These are phyloP conservation scores for Albula glossodonta DNA, from an alignment of 2,113 vertebrate species.

Conservation along the genomic window DNA sequence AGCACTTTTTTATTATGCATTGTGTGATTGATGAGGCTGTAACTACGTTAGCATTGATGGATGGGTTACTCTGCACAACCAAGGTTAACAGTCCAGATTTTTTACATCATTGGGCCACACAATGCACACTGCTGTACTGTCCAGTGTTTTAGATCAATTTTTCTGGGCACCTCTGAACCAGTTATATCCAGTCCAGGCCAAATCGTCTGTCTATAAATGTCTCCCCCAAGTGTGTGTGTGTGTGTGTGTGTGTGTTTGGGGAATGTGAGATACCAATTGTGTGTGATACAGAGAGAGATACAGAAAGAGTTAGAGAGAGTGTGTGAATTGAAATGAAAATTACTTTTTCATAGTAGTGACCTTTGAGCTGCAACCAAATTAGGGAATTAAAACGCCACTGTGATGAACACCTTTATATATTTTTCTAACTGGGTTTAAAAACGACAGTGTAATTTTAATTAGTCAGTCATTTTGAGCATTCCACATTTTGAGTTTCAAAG, in stretches of 20 bases:
- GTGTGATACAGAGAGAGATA: too few relatives aligned
- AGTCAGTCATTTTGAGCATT: not conserved
- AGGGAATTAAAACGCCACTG: too few relatives aligned
- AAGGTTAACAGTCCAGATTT: not conserved
- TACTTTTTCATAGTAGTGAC: too few relatives aligned
- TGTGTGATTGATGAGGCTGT: not conserved
- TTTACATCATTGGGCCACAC: not conserved
- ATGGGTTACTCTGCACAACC: not conserved
- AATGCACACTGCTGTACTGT: not conserved
- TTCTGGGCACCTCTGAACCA: not conserved
- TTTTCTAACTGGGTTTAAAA: not conserved
- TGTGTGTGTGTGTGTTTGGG: too few relatives aligned
- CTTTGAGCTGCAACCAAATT: too few relatives aligned
- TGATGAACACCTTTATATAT: not conserved
- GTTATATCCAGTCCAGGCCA: not conserved
- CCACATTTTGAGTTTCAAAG: not conserved
- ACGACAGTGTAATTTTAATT: not conserved
- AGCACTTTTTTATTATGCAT: not conserved
- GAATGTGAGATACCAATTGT: too few relatives aligned
- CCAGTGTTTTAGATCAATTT: not conserved
- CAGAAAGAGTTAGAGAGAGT: too few relatives aligned
- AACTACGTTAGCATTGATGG: not conserved
- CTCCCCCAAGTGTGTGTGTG: too few relatives aligned
- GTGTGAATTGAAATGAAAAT: too few relatives aligned
- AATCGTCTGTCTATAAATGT: not conserved